Conservation (phyloP, 2,113 vertebrate species). For the Lycaon pictus region DNA sequence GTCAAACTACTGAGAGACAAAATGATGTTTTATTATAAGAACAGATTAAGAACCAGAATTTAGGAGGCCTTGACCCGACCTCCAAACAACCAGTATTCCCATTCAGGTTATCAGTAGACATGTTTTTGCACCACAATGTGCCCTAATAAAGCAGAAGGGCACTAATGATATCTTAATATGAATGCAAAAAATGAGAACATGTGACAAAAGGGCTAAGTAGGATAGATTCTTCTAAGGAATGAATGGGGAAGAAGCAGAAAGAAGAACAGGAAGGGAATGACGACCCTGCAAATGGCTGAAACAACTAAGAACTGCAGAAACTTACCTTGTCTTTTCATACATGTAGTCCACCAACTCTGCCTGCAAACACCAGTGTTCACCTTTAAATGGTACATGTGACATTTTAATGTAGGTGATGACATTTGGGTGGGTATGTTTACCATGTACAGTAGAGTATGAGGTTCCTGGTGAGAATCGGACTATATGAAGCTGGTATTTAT, state of each 20-base stretch:
- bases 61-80: background rate
- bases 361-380: background rate
- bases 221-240: background rate
- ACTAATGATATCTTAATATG: background rate
- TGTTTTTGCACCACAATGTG: background rate
- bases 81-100: background rate
- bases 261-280: background rate
- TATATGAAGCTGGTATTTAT: background rate
- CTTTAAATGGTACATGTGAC: constrained; percentile 28
- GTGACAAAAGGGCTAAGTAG: constrained; percentile 2
- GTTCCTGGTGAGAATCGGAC: background rate
- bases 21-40: background rate
- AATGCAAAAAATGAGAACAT: constrained; percentile 53
- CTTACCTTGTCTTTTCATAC: background rate
- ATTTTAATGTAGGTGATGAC: constrained; percentile 31
- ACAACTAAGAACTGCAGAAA: background rate
- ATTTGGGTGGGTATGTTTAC: background rate
- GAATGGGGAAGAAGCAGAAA: constrained; percentile 7
- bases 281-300: background rate
- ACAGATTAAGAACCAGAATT: background rate
- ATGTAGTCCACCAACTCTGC: background rate
- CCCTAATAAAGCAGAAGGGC: background rate
- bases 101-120: background rate
- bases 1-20: constrained; percentile 10
- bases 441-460: background rate